Evolutionary conservation across 2,888 invertebrate species (phyloP).

Genomic region (Diplazon laetatorius): DNA sequence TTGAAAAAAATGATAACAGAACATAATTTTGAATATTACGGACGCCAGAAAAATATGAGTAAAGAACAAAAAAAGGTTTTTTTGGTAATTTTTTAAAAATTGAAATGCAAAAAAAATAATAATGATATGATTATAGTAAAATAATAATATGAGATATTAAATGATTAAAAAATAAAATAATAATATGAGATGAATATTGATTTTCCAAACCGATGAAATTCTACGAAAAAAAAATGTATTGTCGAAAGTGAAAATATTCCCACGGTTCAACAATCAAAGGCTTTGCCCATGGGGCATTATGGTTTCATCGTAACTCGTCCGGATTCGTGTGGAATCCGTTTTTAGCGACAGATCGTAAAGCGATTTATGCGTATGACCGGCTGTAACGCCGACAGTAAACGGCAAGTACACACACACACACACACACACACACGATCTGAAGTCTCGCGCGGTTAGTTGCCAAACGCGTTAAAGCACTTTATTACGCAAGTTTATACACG

Average conservation of each 20-base stretch:
- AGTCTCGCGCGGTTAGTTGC: slow-evolving; percentile 77
- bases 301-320: slow-evolving; percentile 67
- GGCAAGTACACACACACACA: slow-evolving; percentile 73
- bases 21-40: too few species aligned
- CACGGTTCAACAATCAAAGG: slow-evolving; percentile 40
- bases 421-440: slow-evolving; percentile 60
- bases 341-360: slow-evolving; percentile 82
- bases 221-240: slow-evolving; percentile 21
- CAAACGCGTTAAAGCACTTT: slow-evolving; percentile 78
- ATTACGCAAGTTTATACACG: slow-evolving; percentile 73
- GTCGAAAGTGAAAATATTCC: slow-evolving; percentile 28
- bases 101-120: too few species aligned
- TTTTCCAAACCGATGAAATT: too few species aligned
- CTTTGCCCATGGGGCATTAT: slow-evolving; percentile 53
- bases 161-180: slow-evolving; percentile 18
- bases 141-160: too few species aligned
- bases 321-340: slow-evolving; percentile 80
- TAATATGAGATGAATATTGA: background rate
- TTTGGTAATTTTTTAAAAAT: too few species aligned
- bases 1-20: too few species aligned
- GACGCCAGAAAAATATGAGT: too few species aligned
- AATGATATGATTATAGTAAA: too few species aligned
- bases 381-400: slow-evolving; percentile 80
- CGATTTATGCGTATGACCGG: slow-evolving; percentile 80
- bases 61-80: too few species aligned